Evolutionary conservation across 2,113 vertebrate genomes (phyloP).

Genomic region (Zosterops pallidus): DNA sequence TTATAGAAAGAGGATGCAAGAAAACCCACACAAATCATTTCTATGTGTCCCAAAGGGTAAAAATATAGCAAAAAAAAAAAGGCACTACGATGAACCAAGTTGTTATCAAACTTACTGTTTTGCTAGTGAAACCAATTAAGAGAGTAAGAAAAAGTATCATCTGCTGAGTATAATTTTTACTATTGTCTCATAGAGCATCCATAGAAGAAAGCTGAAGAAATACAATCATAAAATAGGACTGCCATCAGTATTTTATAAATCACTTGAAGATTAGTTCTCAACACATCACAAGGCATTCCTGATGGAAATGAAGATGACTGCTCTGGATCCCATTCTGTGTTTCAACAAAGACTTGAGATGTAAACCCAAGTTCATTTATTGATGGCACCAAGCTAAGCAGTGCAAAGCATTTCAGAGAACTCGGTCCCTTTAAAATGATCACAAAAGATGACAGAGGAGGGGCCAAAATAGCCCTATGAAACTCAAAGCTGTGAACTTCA

Average conservation of each 20-base stretch:
- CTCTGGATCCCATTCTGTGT: background rate
- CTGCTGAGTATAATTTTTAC: background rate
- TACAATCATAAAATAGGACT: background rate
- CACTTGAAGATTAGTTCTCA: background rate
- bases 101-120: background rate
- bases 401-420: background rate
- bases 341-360: background rate
- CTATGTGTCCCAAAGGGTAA: background rate
- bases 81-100: background rate
- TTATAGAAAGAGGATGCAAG: background rate
- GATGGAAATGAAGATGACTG: background rate
- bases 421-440: background rate
- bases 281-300: background rate
- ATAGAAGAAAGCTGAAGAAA: background rate
- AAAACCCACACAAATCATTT: background rate
- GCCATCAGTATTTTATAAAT: background rate
- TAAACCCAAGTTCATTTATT: background rate
- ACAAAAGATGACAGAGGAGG: background rate
- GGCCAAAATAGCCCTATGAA: background rate
- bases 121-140: background rate
- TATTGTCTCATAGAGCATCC: background rate
- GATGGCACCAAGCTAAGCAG: background rate
- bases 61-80: background rate
- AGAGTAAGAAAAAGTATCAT: background rate
- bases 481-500: background rate